Evolutionary conservation across 2,113 vertebrate genomes (phyloP), one percentile per base, ranked within the genome.

Genomic region (Tyrannus savana): DNA sequence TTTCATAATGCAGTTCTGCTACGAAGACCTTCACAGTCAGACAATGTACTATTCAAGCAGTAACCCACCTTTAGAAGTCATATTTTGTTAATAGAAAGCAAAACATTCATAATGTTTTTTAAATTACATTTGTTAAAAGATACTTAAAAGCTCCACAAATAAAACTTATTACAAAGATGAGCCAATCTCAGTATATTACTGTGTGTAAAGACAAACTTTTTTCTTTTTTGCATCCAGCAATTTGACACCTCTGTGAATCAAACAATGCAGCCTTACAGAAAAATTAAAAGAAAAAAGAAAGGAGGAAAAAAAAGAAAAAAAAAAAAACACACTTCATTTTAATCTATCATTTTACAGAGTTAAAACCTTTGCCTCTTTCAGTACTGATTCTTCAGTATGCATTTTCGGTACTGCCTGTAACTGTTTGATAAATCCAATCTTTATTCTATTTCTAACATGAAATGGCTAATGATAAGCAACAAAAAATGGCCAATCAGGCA

Each of bases 171-270:
- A 93, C 49, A 86, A 87, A 86, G 9, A 78, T 37, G 64, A 95
- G 78, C 89, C 63, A 91, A 73, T 72, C 77, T 91, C 50, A 92
- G 63, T 84, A 79, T 78, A 96, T 60, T 93, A 90, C 39, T 72
- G 14, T 89, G 83, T 6, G 46, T 90, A 95, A 35, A 86, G 17
- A 90, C 41, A 84, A 89, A 62, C 16, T 91, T 93, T 97, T 98
- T 98, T 96, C 88, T 95, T 98, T 98, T 98, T 98, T 98, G 98
- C 98, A 98, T 98, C 98, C 98, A 98, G 98, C 98, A 98, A 98
- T 97, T 97, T 96, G 56, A 97, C 74, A 96, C 31, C 41, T 97
- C 60, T 68, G 64, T 93, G 75, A 97, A 87, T 91, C 50, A 93
- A 97, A 72, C 39, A 39, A 95, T 73, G 67, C 50, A 46, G 19